phyloP scores from a whole-genome alignment of 1,140 invertebrate species.

The Laupala kohalensis region DNA sequence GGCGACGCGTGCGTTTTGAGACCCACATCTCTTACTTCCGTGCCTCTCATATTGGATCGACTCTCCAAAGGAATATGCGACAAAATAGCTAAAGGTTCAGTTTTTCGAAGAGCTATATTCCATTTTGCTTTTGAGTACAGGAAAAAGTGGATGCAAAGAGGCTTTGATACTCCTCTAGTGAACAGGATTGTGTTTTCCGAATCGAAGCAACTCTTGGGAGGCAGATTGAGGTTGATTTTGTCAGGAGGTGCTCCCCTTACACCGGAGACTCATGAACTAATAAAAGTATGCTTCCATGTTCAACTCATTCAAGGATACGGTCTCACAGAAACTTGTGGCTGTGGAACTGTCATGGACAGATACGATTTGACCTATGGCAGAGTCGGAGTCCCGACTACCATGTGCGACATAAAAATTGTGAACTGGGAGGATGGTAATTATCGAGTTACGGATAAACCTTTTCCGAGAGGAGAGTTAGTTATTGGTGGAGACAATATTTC shows the following conservation, averaged over 20 bases:
- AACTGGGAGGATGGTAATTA: conserved; percentile 96
- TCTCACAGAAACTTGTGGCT: conserved; percentile 91
- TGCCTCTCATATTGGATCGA: conserved; percentile 72
- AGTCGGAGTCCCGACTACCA: conserved; percentile 78
- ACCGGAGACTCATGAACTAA: conserved; percentile 90
- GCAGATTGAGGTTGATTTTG: conserved; percentile 71
- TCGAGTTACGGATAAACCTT: conserved; percentile 73
- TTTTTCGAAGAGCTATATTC: conserved; percentile 66
- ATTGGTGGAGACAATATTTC: conserved; percentile 86
- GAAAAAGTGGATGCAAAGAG: conserved; percentile 64
- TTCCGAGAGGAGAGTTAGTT: conserved; percentile 84
- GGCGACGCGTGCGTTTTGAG: conserved; percentile 81
- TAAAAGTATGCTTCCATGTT: conserved; percentile 83
- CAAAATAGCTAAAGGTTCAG: conserved; percentile 66
- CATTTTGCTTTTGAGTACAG: conserved; percentile 89
- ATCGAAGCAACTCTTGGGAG: conserved; percentile 72
- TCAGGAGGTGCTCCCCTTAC: conserved; percentile 91
- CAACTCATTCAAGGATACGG: conserved; percentile 91
- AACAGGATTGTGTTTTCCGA: conserved; percentile 65
- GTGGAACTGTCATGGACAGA: conserved; percentile 76
- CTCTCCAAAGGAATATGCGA: conserved; percentile 92
- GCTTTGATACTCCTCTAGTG: conserved; percentile 70
- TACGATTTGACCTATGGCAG: conserved; percentile 62
- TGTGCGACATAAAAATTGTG: conserved; percentile 72
- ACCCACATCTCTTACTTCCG: conserved; percentile 89